phyloP scores from a whole-genome alignment of 2,797 vertebrate genomes.

The Melanotaenia maccullochi region DNA sequence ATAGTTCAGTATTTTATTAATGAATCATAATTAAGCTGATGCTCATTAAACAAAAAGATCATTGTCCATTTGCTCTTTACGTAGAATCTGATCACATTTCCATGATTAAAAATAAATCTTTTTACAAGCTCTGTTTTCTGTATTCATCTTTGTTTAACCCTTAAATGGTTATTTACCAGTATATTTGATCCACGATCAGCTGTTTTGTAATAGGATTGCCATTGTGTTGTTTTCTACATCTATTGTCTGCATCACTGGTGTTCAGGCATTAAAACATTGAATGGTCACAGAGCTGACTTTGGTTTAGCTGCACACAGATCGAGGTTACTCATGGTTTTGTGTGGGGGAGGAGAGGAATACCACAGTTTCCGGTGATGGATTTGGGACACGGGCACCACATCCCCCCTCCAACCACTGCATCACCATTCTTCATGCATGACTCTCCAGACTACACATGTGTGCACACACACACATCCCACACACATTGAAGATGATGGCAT shows the following conservation, averaged over 20 bases:
- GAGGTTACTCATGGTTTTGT: constrained; percentile 6
- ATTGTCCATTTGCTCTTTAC: too few relatives aligned
- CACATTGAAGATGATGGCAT: constrained; percentile 28
- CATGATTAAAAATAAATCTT: too few relatives aligned
- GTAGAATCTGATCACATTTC: too few relatives aligned
- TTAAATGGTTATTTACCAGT: background rate
- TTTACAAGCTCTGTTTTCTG: too few relatives aligned
- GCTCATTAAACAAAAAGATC: too few relatives aligned
- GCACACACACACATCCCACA: constrained; percentile 17
- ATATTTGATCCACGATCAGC: background rate
- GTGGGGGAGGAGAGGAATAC: constrained; percentile 43
- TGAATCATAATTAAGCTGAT: too few relatives aligned
- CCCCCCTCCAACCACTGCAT: constrained; percentile 22
- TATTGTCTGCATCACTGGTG: background rate
- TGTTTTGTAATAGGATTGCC: background rate
- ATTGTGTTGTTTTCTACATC: constrained; percentile 1
- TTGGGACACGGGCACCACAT: constrained; percentile 52
- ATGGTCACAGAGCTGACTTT: constrained; percentile 23
- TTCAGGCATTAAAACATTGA: constrained; percentile 25
- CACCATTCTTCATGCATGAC: constrained; percentile 18
- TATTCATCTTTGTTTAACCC: too few relatives aligned
- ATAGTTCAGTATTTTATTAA: too few relatives aligned
- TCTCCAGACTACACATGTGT: constrained; percentile 33
- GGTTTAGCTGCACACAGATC: constrained; percentile 16
- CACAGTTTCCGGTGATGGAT: constrained; percentile 60